These are phyloP conservation scores for Trichomalopsis sarcophagae DNA, from an alignment of 1,140 invertebrate species.

Conservation along the genomic window DNA sequence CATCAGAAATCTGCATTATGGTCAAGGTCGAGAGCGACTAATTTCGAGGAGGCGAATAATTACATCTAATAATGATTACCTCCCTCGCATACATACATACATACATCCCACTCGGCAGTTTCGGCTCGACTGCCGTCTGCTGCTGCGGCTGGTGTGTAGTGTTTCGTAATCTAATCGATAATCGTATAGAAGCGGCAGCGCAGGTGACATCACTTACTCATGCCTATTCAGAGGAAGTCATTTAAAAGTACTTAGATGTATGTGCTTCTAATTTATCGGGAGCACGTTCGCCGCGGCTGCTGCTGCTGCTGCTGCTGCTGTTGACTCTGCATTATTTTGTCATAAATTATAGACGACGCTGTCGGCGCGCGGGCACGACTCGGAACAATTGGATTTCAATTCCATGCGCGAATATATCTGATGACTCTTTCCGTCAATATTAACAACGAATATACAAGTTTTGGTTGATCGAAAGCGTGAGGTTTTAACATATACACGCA, in stretches of 20 bases:
- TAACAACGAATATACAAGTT: not conserved
- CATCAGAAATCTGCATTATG: conserved; percentile 9
- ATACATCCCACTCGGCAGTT: not conserved
- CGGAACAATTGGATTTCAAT: not conserved
- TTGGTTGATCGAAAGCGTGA: not conserved
- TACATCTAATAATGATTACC: conserved; percentile 32
- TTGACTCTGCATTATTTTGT: not conserved
- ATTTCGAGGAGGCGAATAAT: not conserved
- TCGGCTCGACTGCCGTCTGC: not conserved
- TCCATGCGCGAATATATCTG: not conserved
- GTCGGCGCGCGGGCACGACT: not conserved
- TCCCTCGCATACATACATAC: not conserved
- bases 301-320: not conserved
- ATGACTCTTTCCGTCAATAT: not conserved
- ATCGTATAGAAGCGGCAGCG: not conserved
- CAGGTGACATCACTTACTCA: conserved; percentile 20
- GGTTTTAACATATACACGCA: too few species aligned
- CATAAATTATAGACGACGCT: not conserved
- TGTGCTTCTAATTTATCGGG: not conserved
- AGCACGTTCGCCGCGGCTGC: not conserved
- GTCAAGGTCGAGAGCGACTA: conserved; percentile 25
- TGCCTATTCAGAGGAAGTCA: not conserved
- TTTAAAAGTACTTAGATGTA: conserved; percentile 15
- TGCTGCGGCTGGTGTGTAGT: too few species aligned
- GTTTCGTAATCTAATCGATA: conserved; percentile 38